Base-by-base conservation (phyloP, 2,797 vertebrate genomes). In the Alauda arvensis region DNA sequence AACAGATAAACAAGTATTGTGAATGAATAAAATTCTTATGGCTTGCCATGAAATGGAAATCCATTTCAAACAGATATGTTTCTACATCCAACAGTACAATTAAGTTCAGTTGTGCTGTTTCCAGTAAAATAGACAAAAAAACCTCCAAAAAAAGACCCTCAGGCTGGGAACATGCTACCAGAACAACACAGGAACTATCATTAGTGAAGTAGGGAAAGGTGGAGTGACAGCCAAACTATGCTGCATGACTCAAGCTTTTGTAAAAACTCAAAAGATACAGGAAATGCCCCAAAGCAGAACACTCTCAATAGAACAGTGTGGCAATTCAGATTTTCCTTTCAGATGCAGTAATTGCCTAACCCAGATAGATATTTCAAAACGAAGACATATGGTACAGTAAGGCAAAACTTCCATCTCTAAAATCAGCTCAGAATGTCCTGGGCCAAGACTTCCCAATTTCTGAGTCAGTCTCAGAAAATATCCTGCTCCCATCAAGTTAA, bases 201-300 rank as follows among this genome's bases (percentile, higher is more conserved):
- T 39, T 67, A 78, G 26, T 18, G 12, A 80, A 85, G 26, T 3
- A 80, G 19, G 28, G n/a, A 83, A 90, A 89, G 33, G 49, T n/a
- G 8, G 24, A 90, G 5, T 39, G 53, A 72, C 67, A 83, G 63
- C 29, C 33, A 45, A 65, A 61, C 43, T 56, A 14, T 17, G 24
- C 37, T 75, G 37, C 37, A 83, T 13, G 12, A 87, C 48, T 80
- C 59, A 80, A 87, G 56, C 72, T 83, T 78, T 71, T 52, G 62
- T 53, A 59, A 85, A 68, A 88, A 71, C 17, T 68, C 69, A 70
- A 78, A 77, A 63, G 61, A 61, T 15, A 77, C 34, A 77, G 86
- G 72, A 92, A 93, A 89, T 65, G 65, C 88, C 90, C 85, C 78
- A 83, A 92, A 95, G 91, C 86, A 88, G 46, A 79, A 91, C 29